Conservation (phyloP, 2,888 invertebrate species). For the Spisula solida region DNA sequence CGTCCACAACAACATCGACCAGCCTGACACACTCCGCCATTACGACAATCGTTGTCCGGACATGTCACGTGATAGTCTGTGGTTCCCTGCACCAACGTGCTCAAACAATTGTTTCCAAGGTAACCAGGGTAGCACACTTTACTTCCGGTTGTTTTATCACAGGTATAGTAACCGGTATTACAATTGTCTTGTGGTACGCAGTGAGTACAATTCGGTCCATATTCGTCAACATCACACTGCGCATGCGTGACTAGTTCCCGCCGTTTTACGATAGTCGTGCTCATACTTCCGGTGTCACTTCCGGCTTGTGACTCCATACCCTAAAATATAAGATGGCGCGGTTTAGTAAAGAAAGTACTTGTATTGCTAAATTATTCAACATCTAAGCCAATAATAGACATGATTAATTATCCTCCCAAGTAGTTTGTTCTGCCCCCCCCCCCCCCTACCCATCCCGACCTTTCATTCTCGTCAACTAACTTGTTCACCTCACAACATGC, state of each 20-base stretch:
- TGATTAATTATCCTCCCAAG: too few relatives aligned
- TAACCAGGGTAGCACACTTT: constrained; percentile 61
- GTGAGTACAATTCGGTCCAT: constrained; percentile 59
- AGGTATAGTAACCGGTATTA: constrained; percentile 62
- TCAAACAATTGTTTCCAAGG: constrained; percentile 44
- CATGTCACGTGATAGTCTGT: constrained; percentile 56
- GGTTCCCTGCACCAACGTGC: not conserved
- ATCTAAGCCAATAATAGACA: too few relatives aligned
- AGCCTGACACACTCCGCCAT: constrained; percentile 65
- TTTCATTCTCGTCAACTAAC: too few relatives aligned
- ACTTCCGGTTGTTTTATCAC: constrained; percentile 58
- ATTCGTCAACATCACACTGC: constrained; percentile 56
- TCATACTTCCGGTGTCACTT: not conserved
- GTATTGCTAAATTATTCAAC: too few relatives aligned
- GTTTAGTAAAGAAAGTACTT: too few relatives aligned
- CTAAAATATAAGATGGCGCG: not conserved
- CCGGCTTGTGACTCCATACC: not conserved
- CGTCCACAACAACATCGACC: constrained; percentile 61
- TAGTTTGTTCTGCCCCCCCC: too few relatives aligned
- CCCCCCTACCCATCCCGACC: too few relatives aligned
- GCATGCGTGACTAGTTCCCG: not conserved
- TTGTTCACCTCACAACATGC: too few relatives aligned
- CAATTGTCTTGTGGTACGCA: constrained; percentile 64
- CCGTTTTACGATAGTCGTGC: not conserved
- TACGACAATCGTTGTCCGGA: constrained; percentile 66